Evolutionary conservation across 2,888 invertebrate species (phyloP), one percentile per base, ranked within the genome.

Genomic region (Leptopterna dolabrata): DNA sequence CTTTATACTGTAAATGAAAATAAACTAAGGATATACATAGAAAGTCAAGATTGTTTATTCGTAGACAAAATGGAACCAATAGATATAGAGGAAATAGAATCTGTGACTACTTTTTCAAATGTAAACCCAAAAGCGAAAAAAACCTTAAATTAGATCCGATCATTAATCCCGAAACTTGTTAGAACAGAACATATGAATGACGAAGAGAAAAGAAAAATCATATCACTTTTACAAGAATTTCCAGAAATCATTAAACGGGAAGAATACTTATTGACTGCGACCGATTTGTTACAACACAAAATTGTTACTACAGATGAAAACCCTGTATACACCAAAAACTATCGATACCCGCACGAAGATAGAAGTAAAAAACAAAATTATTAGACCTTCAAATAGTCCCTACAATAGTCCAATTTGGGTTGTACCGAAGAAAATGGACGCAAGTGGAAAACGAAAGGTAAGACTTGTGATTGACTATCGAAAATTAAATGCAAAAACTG

Each of bases 281-380:
- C 88, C 1, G 45, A 86, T 47, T 3, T 87, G 45, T n/a, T 84
- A 27, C 81, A 88, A 85, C 88, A 89, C 73, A 41, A 55, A n/a
- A 89, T 87, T 14, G 73, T 14, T n/a, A 84, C 88, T 0, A 87
- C 30, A 45, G 87, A 88, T 36, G 88, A 88, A 24, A 71, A 85
- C 24, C 86, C 83, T 29, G 70, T 87, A 11, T 86, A 84, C n/a
- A n/a, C n/a, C n/a, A n/a, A n/a, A n/a, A n/a, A n/a, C n/a, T n/a
- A n/a, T n/a, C n/a, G n/a, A n/a, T 73, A 81, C 88, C 2, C 76
- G 86, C 29, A 63, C 87, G 45, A 1, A 87, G 24, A 76, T 36
- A 11, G 84, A 87, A 55, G 30, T 88, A 55, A 70, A 87, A 70
- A 86, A 88, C 24, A 82, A 87, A 70, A 88, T 88, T 9, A 87